Percentiles rank a stretch among this genome's conserved stretches.
Evolutionary conservation across 37 sponge, comb jelly and placozoan species (phyloP).

Genomic region (Cliona cf. orientalis): DNA sequence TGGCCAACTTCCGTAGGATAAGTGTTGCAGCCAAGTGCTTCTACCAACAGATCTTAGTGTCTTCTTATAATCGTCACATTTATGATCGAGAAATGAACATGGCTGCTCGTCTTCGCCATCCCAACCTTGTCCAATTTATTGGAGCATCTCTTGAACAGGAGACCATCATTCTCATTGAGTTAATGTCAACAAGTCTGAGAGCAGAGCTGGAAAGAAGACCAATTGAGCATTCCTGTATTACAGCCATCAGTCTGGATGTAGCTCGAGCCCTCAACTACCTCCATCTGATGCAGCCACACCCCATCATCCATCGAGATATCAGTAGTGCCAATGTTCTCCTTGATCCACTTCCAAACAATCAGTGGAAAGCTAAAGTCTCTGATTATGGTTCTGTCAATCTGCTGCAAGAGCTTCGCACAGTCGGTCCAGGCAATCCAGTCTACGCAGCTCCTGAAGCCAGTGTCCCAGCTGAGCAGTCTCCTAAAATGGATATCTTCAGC

Average conservation of each 20-base stretch:
- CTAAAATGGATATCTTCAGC: too few species aligned
- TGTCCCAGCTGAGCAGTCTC: conserved; percentile 20
- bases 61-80: conserved; percentile 27
- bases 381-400: conserved; percentile 77
- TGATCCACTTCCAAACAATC: conserved; percentile 9
- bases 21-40: conserved; percentile 74
- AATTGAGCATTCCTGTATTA: conserved; percentile 15
- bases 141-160: conserved; percentile 48
- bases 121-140: conserved; percentile 72
- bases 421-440: neutral
- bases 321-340: conserved; percentile 79
- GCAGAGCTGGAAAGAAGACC: conserved; percentile 13
- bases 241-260: conserved; percentile 40
- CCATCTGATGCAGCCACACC: conserved; percentile 62
- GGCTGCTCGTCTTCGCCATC: conserved; percentile 67
- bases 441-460: conserved; percentile 51
- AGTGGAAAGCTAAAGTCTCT: conserved; percentile 74
- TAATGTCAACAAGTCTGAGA: conserved; percentile 69
- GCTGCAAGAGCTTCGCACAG: neutral
- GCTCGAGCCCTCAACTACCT: conserved; percentile 72
- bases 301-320: conserved; percentile 82
- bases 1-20: conserved; percentile 63
- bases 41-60: conserved; percentile 47
- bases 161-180: conserved; percentile 62
- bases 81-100: conserved; percentile 77